Percentiles rank a stretch among this genome's conserved stretches.
These are phyloP conservation scores for Cardiocondyla obscurior DNA, from an alignment of 1,140 invertebrate species.

Conservation along the genomic window DNA sequence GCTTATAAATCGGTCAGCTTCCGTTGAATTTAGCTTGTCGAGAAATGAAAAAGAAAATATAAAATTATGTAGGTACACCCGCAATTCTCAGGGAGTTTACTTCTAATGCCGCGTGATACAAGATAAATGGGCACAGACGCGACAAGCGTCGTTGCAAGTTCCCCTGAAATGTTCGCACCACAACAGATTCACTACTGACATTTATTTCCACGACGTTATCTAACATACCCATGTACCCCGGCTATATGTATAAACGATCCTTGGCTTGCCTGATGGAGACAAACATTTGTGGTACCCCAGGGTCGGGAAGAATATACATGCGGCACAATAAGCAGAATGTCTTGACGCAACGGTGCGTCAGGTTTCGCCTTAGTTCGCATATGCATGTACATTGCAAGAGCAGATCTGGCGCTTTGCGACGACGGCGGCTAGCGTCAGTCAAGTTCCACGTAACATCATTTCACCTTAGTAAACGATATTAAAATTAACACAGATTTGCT, in stretches of 20 bases:
- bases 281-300: conserved; percentile 53
- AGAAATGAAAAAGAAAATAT: not conserved
- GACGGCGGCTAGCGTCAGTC: too few species aligned
- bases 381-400: too few species aligned
- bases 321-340: conserved; percentile 46
- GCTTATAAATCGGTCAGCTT: too few species aligned
- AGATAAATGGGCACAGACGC: conserved; percentile 40
- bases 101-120: conserved; percentile 12
- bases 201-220: conserved; percentile 51
- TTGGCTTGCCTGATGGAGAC: conserved; percentile 45
- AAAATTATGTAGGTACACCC: not conserved
- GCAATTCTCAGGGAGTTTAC: conserved; percentile 4
- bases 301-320: conserved; percentile 41
- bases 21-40: not conserved
- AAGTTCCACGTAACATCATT: conserved; percentile 3
- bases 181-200: conserved; percentile 41
- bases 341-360: conserved; percentile 39
- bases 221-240: conserved; percentile 41
- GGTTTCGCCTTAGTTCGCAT: conserved; percentile 7
- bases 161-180: conserved; percentile 36
- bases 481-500: not conserved
- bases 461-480: not conserved
- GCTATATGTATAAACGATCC: conserved; percentile 55
- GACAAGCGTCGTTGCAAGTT: not conserved
- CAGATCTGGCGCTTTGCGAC: too few species aligned